These are phyloP conservation scores for Sebastes dallii DNA, from an alignment of 2,797 vertebrate species.

Conservation along the genomic window DNA sequence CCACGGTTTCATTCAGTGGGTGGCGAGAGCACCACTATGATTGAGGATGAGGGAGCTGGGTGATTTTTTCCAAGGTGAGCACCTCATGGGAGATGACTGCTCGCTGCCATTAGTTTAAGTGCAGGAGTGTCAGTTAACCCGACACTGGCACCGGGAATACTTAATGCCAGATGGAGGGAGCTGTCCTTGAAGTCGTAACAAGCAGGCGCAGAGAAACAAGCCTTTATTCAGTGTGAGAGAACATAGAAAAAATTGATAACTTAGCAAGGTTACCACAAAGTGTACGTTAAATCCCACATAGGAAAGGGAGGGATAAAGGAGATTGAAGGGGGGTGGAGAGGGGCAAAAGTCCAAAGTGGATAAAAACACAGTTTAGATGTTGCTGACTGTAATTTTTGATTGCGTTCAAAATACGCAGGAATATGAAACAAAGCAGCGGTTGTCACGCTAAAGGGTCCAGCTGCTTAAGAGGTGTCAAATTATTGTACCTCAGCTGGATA, in stretches of 20 bases:
- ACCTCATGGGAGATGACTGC: conserved; percentile 82
- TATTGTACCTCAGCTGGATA: conserved; percentile 90
- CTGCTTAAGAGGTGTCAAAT: conserved; percentile 88
- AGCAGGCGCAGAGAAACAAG: conserved; percentile 80
- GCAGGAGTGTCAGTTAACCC: conserved; percentile 83
- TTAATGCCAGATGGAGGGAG: conserved; percentile 83
- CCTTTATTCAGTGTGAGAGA: conserved; percentile 84
- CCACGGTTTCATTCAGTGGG: conserved; percentile 77
- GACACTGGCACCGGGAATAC: conserved; percentile 79
- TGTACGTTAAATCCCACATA: conserved; percentile 85
- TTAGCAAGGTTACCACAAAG: conserved; percentile 86
- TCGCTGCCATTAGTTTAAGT: conserved; percentile 82
- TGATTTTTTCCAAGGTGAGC: conserved; percentile 82
- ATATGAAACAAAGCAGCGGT: conserved; percentile 86
- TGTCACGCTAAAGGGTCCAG: conserved; percentile 84
- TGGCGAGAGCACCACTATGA: conserved; percentile 79
- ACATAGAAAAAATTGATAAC: conserved; percentile 84
- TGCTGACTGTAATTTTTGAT: conserved; percentile 90
- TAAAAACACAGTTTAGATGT: conserved; percentile 84
- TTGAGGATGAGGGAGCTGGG: conserved; percentile 80
- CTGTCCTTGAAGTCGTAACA: conserved; percentile 84
- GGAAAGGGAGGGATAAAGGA: conserved; percentile 80
- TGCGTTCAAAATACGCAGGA: conserved; percentile 80
- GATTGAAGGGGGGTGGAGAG: conserved; percentile 67
- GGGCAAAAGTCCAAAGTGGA: conserved; percentile 81